Conservation (phyloP, 2,113 vertebrate genomes). For the Psilopogon haemacephalus region DNA sequence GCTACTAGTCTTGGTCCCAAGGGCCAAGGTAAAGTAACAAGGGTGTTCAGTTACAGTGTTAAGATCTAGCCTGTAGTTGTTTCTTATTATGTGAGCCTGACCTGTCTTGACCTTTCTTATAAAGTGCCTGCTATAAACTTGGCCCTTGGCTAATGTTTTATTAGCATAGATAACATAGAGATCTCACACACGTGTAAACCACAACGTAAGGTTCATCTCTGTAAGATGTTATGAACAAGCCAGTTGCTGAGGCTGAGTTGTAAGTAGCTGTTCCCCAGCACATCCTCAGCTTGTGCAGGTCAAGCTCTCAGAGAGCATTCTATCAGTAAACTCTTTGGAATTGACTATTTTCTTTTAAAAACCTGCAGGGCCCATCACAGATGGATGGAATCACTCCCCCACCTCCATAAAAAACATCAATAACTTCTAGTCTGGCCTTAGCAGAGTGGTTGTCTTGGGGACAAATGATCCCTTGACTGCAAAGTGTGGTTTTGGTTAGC, state of each 20-base stretch:
- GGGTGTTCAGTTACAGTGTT: constrained; percentile 84
- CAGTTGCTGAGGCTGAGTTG: constrained; percentile 71
- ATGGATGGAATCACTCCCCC: constrained; percentile 43
- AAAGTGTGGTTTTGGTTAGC: constrained; percentile 55
- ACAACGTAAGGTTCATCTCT: constrained; percentile 62
- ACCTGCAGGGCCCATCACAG: background rate
- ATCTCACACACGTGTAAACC: constrained; percentile 74
- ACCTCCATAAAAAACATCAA: constrained; percentile 42
- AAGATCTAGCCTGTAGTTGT: constrained; percentile 83
- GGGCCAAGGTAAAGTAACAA: constrained; percentile 79
- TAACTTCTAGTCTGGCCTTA: background rate
- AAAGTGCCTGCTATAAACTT: constrained; percentile 77
- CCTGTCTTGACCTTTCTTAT: constrained; percentile 81
- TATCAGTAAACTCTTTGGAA: background rate
- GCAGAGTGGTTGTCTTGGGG: background rate
- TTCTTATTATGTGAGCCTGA: constrained; percentile 87
- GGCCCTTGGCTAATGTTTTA: constrained; percentile 82
- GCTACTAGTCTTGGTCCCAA: constrained; percentile 80
- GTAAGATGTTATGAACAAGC: constrained; percentile 83
- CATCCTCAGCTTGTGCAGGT: constrained; percentile 38
- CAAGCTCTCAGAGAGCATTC: constrained; percentile 25
- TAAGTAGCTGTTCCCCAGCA: constrained; percentile 31
- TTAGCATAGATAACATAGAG: constrained; percentile 81
- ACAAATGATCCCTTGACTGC: constrained; percentile 40
- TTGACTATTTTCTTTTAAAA: background rate